These are phyloP conservation scores for Sylvilagus floridanus DNA, from an alignment of 2,797 vertebrate genomes.

Conservation along the genomic window DNA sequence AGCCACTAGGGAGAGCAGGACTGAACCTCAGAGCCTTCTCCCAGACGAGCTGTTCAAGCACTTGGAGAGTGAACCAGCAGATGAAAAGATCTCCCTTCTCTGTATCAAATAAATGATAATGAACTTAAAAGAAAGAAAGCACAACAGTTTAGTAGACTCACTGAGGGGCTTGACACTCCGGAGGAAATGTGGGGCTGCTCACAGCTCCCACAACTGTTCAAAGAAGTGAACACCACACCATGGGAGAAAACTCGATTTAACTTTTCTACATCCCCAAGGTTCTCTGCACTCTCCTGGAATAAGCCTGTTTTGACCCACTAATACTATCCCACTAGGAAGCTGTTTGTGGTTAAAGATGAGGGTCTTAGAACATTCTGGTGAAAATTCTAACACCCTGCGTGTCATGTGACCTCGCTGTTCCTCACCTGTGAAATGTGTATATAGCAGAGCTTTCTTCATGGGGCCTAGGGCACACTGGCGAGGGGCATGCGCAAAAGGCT, in stretches of 20 bases:
- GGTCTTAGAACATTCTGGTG: conserved; percentile 47
- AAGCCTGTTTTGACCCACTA: conserved; percentile 43
- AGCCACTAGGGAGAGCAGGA: too few species aligned
- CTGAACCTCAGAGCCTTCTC: too few species aligned
- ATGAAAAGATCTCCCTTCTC: too few species aligned
- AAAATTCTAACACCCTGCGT: background rate
- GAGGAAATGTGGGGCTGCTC: background rate
- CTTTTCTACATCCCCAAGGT: conserved; percentile 27
- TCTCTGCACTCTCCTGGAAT: background rate
- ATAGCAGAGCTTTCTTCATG: background rate
- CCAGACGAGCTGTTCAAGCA: too few species aligned
- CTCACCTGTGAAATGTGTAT: conserved; percentile 20
- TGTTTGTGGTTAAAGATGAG: background rate
- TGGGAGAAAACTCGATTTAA: background rate
- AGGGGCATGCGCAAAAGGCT: fast-evolving
- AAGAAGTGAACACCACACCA: conserved; percentile 48
- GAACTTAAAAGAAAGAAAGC: background rate
- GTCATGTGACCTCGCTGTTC: background rate
- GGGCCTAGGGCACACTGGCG: fast-evolving
- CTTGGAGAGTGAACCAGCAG: too few species aligned
- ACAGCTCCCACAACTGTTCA: background rate
- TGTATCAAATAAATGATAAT: too few species aligned
- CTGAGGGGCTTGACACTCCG: background rate
- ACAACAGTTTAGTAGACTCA: background rate
- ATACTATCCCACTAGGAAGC: background rate